Base-by-base conservation (phyloP, 2,888 invertebrate genomes). In the Hemistola chrysoprasaria region DNA sequence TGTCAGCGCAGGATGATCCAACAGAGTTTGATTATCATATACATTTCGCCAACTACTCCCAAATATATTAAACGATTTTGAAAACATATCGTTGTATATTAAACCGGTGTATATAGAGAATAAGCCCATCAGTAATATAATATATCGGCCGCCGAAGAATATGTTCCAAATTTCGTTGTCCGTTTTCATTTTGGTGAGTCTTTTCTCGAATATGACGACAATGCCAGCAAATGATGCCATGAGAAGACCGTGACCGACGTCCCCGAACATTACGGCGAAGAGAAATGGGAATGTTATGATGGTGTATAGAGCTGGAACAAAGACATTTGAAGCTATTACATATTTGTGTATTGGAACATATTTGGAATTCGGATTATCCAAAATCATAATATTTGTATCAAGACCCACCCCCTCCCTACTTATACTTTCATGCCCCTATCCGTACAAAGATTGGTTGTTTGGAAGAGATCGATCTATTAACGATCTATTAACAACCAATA, bases 261-360 rank as follows among this genome's bases (percentile, higher is more conserved):
- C 94, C 10, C 94, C 94, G 74, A 95, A 94, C 94, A 94, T 94
- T 47, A 95, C 92, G 47, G 93, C 93, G 77, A 94, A 95, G 39
- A 94, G 85, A 77, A 94, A 94, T 23, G 94, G 94, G 87, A 95
- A 94, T 66, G 94, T 93, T 55, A 94, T 90, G 60, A 93, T 92
- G 46, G 93, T 92, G 73, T 92, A 94, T 16, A 92, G 86, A 47
- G 93, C 94, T 93, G 87, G n/a, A 44, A 79, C 30, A 30, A 43
- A 26, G 16, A 1, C 21, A 34, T 7, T 11, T n/a, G n/a, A n/a
- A n/a, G n/a, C n/a, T n/a, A n/a, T n/a, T n/a, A n/a, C n/a, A n/a
- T n/a, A n/a, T n/a, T n/a, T n/a, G n/a, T n/a, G n/a, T n/a, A n/a
- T n/a, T n/a, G n/a, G n/a, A n/a, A n/a, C n/a, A n/a, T n/a, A n/a